Evolutionary conservation across 2,888 invertebrate species (phyloP).

Genomic region (Ophion ellenae): DNA sequence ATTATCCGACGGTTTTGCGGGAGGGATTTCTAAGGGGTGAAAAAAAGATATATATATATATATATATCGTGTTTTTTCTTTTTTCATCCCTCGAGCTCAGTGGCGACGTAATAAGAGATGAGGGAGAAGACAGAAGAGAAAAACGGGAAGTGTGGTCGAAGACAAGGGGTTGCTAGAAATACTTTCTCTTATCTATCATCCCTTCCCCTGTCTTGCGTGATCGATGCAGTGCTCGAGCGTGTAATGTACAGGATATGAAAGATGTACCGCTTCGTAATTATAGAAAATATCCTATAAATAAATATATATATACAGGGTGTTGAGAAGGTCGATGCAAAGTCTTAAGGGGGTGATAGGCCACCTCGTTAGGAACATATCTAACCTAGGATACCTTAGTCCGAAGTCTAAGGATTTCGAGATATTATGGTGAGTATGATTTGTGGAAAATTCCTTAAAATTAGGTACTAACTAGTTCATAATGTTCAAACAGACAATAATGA

Average conservation of each 20-base stretch:
- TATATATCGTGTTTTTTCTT: slow-evolving; percentile 3
- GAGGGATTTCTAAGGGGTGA: slow-evolving; percentile 3
- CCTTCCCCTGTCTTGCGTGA: slow-evolving; percentile 45
- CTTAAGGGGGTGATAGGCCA: too few relatives aligned
- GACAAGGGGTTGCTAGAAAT: slow-evolving; percentile 54
- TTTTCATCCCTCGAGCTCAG: slow-evolving; percentile 31
- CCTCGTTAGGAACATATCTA: too few relatives aligned
- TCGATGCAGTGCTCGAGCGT: slow-evolving; percentile 41
- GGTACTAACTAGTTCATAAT: too few relatives aligned
- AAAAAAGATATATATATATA: not conserved
- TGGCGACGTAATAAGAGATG: slow-evolving; percentile 27
- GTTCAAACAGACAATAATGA: too few relatives aligned
- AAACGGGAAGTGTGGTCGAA: slow-evolving; percentile 34
- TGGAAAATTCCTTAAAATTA: too few relatives aligned
- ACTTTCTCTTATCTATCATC: slow-evolving; percentile 55
- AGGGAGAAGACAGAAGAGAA: slow-evolving; percentile 21
- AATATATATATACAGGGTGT: not conserved
- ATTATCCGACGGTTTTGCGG: slow-evolving; percentile 71
- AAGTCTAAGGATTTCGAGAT: too few relatives aligned
- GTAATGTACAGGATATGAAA: slow-evolving; percentile 50
- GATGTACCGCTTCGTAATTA: slow-evolving; percentile 16
- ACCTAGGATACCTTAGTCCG: too few relatives aligned
- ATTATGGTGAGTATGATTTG: too few relatives aligned
- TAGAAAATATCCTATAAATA: not conserved
- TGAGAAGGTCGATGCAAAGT: too few relatives aligned